Base-by-base conservation (phyloP, 2,888 invertebrate genomes). In the Drosophila ustulata region DNA sequence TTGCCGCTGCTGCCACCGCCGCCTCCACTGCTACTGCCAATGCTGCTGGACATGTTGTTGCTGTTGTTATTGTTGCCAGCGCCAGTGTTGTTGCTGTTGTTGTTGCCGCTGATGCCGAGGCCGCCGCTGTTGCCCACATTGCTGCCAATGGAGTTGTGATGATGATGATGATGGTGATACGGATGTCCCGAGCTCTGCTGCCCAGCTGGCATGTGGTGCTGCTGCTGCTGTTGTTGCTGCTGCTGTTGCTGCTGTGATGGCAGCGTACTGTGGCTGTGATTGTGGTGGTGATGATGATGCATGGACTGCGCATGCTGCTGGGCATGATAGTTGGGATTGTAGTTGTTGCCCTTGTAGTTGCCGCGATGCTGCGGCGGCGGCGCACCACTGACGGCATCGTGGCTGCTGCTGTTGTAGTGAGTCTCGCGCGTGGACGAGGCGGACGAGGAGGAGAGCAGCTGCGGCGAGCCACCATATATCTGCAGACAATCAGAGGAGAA, bases 281-380 rank as follows among this genome's bases (percentile, higher is more conserved):
- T 75, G 43, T 75, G 30, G 18, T 18, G 46, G 18, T 82, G 85
- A 30, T 89, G 88, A 53, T 89, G 90, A 32, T 86, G 88, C 52
- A 88, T 75, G 58, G 82, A 69, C 58, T 58, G 75, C 49, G 89
- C 82, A 65, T 89, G 89, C 57, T 87, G 86, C 45, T 90, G 87
- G 49, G 90, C 86, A 65, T 90, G 90, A 68, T 91, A 91, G 51
- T 91, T 89, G 9, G 90, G 90, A 81, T 90, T 91, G 37, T 89
- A 91, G 78, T 89, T 90, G 66, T 89, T 91, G 74, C 91, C 90
- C 74, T 90, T 91, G 70, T 91, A 91, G 64, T 90, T 90, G 30
- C 90, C 90, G 45, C 90, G 91, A 82, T 90, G 89, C 56, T 89
- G 77, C 9, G 56, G 77, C 37, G 64, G 62, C 18, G 81, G 66